Conservation (phyloP, 1,140 invertebrate genomes). For the Lamellibrachia luymesi region DNA sequence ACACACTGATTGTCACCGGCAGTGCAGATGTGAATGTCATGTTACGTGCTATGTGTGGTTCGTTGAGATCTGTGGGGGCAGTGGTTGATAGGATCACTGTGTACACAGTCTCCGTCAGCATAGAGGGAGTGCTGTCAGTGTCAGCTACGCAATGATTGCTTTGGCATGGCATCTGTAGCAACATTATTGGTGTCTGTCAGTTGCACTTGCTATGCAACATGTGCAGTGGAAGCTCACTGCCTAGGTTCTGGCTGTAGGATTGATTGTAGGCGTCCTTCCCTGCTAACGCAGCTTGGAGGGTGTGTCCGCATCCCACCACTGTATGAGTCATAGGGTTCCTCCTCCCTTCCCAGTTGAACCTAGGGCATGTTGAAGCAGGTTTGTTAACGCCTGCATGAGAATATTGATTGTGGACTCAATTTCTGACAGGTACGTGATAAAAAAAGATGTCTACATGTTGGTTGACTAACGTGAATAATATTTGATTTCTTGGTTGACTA, state of each 20-base stretch:
- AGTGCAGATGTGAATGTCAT: neutral
- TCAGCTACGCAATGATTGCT: neutral
- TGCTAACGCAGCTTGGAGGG: neutral
- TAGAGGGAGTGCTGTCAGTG: neutral
- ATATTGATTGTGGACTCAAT: neutral
- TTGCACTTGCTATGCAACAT: neutral
- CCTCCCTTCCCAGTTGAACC: neutral
- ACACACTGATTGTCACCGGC: neutral
- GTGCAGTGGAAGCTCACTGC: neutral
- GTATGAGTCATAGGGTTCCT: neutral
- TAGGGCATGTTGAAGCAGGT: neutral
- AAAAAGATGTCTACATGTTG: neutral
- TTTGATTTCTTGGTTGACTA: neutral
- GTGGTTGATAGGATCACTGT: neutral
- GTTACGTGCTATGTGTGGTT: neutral
- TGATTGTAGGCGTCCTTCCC: neutral
- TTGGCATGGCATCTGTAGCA: neutral
- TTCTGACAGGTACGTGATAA: neutral
- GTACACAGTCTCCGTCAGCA: neutral
- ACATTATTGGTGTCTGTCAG: neutral
- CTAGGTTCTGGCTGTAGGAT: neutral
- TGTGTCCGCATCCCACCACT: neutral
- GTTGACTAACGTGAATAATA: neutral
- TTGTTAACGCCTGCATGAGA: neutral
- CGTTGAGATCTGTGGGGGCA: neutral